Evolutionary conservation across 2,113 vertebrate genomes (phyloP), one percentile per base, ranked within the genome.

Genomic region (Cricetomys ansorgei): DNA sequence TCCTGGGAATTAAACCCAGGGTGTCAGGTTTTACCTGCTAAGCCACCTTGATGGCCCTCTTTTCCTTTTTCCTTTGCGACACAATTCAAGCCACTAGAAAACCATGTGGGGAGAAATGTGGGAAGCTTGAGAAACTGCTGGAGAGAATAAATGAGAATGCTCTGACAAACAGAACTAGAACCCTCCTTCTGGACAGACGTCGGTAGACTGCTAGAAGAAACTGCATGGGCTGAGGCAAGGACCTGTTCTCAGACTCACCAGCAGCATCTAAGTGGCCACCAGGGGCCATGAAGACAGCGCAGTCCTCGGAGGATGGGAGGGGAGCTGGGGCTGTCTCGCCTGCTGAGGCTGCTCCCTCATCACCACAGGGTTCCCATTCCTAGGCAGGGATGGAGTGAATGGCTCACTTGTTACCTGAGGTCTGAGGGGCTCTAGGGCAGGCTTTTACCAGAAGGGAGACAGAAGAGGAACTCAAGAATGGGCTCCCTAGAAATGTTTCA

Each of bases 81-180:
- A 10, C 31, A 84, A 92, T 48, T 92, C 59, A 85, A 93, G 84
- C 9, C 57, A 81, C 67, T 48, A 92, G 85, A 67, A 72, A 65
- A 45, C 17, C 43, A 31, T 16, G 45, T 2, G 34, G 4, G 37
- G 76, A 48, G 37, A 57, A 45, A 48, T 1, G 29, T 11, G 37
- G 65, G 59, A 13, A 40, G 57, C 2, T 4, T 2, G 62, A 77
- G 43, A 75, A 23, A 25, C 0, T n/a, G 43, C 27, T 57, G 64
- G 23, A 25, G 59, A 29, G 31, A 5, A 12, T 31, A 13, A 19
- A 6, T 7, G 7, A 62, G 62, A 64, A 21, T 0, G 72, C 19
- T 11, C 53, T 65, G 6, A 43, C 16, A 37, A 65, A 55, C 15
- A 21, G 5, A 8, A 6, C 83, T 2, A 29, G 13, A 53, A 16